Base-by-base conservation (phyloP, 2,888 invertebrate genomes). In the Tiliacea citrago region DNA sequence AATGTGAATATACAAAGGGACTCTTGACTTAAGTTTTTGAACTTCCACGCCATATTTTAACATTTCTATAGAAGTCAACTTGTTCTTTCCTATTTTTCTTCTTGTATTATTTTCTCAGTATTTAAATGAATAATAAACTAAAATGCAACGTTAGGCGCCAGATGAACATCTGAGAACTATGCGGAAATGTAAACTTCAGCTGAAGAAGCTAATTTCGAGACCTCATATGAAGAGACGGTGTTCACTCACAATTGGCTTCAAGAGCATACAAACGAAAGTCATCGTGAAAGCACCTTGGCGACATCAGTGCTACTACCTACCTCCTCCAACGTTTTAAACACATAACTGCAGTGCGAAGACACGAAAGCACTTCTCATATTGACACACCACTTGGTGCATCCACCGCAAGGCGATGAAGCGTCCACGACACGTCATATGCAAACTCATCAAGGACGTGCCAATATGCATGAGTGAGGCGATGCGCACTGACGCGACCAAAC, bases 301-400 rank as follows among this genome's bases (percentile, higher is more conserved):
- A 72, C 70, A 66, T 69, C 61, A 47, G 21, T 29, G 61, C 24
- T 75, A 45, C 68, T 45, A 69, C 42, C 35, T 47, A 39, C 80
- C 51, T 68, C 61, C 65, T 47, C 57, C 39, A 60, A 69, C 58
- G 70, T 83, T 79, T 81, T 65, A 83, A 81, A 86, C 63, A 85
- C 77, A 84, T 82, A 75, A 83, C 77, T 66, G 0, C 47, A 79
- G 77, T 78, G 70, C 42, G 58, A 79, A 78, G 77, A 79, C 73
- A 73, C 75, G 72, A 76, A 80, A 61, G 72, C 79, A 76, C 80
- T 84, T 69, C 45, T 62, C 55, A 72, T 92, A 84, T 92, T 92
- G 91, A 91, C 92, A 88, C 81, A 88, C 79, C 92, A 91, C 92
- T 92, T 84, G 75, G 70, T 68, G 62, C 68, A 68, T 68, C 57